Evolutionary conservation across 2,797 vertebrate genomes (phyloP).

Genomic region (Myripristis jacobus): DNA sequence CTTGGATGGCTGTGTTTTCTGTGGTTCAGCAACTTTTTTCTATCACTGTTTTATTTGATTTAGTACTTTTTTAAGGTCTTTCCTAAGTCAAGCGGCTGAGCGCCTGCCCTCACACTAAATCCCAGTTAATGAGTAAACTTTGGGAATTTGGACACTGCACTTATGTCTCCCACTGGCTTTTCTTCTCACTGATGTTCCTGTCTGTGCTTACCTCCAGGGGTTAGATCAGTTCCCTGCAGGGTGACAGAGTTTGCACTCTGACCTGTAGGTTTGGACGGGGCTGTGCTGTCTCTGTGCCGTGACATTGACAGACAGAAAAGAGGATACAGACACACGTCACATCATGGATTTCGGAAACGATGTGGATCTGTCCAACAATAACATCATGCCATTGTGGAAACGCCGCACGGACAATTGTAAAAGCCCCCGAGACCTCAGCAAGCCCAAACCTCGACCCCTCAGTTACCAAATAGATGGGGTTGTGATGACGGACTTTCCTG

Average conservation of each 20-base stretch:
- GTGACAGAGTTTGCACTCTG: constrained; percentile 54
- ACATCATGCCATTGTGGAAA: constrained; percentile 87
- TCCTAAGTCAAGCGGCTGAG: constrained; percentile 27
- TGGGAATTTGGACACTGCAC: constrained; percentile 45
- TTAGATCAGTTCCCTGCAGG: constrained; percentile 40
- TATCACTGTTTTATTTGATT: too few relatives aligned
- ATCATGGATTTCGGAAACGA: constrained; percentile 84
- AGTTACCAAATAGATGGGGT: constrained; percentile 89
- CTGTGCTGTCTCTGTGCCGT: constrained; percentile 16
- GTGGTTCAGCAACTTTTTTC: not conserved
- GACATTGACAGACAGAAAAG: constrained; percentile 25
- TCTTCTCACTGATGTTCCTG: constrained; percentile 41
- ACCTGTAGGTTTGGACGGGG: constrained; percentile 32
- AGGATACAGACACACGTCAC: constrained; percentile 13
- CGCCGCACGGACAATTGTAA: constrained; percentile 75
- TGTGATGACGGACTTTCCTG: constrained; percentile 85
- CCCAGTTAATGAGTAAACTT: constrained; percentile 76
- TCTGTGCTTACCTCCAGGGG: constrained; percentile 58
- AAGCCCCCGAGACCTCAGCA: constrained; percentile 58
- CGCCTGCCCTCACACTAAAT: constrained; percentile 8
- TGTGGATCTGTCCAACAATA: constrained; percentile 86
- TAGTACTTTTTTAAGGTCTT: not conserved
- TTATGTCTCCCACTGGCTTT: constrained; percentile 16
- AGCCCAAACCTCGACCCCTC: constrained; percentile 81
- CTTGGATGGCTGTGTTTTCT: constrained; percentile 24